Evolutionary conservation across 1,140 invertebrate species (phyloP).

Genomic region (Myzus persicae): DNA sequence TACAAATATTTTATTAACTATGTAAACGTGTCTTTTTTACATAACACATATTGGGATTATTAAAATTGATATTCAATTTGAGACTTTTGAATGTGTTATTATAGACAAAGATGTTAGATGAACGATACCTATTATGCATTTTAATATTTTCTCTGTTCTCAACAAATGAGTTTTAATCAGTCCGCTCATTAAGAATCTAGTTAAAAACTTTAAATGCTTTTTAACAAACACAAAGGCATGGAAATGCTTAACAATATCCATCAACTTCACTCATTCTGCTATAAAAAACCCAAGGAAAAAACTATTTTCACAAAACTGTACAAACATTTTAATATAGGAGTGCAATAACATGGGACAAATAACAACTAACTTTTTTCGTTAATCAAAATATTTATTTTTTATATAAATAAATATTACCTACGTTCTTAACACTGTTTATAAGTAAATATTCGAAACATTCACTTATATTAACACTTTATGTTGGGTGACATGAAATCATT

Average conservation of each 20-base stretch:
- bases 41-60: no score
- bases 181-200: not conserved
- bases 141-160: not conserved
- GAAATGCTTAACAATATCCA: not conserved
- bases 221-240: not conserved
- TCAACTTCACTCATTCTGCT: not conserved
- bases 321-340: not conserved
- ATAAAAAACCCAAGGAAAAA: not conserved
- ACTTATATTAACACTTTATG: not conserved
- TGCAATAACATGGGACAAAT: not conserved
- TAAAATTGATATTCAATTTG: not conserved
- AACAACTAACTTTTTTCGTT: not conserved
- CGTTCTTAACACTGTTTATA: not conserved
- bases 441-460: not conserved
- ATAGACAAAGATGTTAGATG: not conserved
- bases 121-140: not conserved
- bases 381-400: not conserved
- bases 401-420: not conserved
- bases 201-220: constrained; percentile 30
- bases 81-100: not conserved
- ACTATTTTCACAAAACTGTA: not conserved
- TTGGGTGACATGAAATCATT: not conserved
- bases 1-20: no score
- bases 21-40: no score
- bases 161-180: constrained; percentile 5